Evolutionary conservation across 64 coral and sea anemone species (phyloP).

Genomic region (Platygyra sinensis): DNA sequence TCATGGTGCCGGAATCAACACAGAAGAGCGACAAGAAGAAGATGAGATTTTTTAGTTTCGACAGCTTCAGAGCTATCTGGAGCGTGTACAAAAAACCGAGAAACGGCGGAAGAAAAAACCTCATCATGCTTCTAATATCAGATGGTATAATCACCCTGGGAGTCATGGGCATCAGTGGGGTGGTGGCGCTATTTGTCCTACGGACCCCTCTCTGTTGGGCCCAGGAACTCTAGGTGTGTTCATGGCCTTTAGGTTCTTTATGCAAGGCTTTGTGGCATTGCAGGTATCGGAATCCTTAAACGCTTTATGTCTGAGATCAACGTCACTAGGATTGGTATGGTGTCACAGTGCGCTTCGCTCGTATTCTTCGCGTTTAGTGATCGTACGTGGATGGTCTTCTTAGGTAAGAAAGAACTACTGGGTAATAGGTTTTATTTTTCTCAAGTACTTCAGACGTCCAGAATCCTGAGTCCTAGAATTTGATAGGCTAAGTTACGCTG

Average conservation of each 20-base stretch:
- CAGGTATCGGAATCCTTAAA: conserved; percentile 71
- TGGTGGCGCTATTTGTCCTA: conserved; percentile 80
- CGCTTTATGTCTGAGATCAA: conserved; percentile 57
- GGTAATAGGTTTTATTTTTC: no score
- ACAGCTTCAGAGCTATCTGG: conserved; percentile 83
- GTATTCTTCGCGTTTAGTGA: conserved; percentile 82
- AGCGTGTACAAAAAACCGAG: conserved; percentile 68
- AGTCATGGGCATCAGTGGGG: conserved; percentile 75
- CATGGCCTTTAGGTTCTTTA: conserved; percentile 84
- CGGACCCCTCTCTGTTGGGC: conserved; percentile 86
- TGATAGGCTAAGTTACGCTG: no score
- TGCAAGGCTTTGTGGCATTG: conserved; percentile 80
- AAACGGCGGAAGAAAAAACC: conserved; percentile 61
- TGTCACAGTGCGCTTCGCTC: conserved; percentile 73
- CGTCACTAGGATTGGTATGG: conserved; percentile 72
- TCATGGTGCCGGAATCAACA: conserved; percentile 84
- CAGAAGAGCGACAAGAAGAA: not conserved
- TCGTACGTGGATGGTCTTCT: conserved; percentile 70
- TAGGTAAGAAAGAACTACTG: conserved; percentile 63
- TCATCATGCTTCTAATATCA: conserved; percentile 60
- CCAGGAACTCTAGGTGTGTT: conserved; percentile 73
- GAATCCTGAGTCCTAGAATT: no score
- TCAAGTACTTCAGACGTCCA: no score
- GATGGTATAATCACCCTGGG: conserved; percentile 75
- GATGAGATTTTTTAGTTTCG: conserved; percentile 67